Evolutionary conservation across 2,797 vertebrate species (phyloP).

Genomic region (Gouania willdenowi): DNA sequence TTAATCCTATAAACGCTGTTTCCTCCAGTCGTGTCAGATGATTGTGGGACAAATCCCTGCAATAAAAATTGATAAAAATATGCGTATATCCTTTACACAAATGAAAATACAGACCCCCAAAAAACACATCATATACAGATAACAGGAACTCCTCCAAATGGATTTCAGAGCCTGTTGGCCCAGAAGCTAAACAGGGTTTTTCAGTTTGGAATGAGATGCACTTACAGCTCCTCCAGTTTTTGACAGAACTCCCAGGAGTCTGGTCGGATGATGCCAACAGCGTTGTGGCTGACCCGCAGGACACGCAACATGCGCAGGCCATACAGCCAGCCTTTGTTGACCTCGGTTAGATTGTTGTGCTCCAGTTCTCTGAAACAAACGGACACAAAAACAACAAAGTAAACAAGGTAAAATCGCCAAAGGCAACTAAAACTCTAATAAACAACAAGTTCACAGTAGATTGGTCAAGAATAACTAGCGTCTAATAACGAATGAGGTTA

Average conservation of each 20-base stretch:
- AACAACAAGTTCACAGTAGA: no score
- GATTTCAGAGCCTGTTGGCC: slow-evolving; percentile 7
- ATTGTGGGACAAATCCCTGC: slow-evolving; percentile 92
- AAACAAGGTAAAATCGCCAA: no score
- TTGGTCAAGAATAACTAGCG: no score
- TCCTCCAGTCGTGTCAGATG: slow-evolving; percentile 91
- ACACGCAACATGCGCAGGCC: slow-evolving; percentile 87
- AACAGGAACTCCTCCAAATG: slow-evolving; percentile 10
- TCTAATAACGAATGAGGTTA: no score
- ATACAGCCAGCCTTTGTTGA: slow-evolving; percentile 97
- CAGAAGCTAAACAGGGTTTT: slow-evolving; percentile 13
- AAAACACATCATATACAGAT: slow-evolving; percentile 6
- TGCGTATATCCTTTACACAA: neutral
- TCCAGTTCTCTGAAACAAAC: slow-evolving; percentile 83
- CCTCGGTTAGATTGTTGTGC: slow-evolving; percentile 94
- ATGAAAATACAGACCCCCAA: slow-evolving; percentile 3
- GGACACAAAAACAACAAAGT: no score
- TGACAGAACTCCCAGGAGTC: slow-evolving; percentile 99
- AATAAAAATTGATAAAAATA: slow-evolving; percentile 14
- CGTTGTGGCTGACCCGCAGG: slow-evolving; percentile 88
- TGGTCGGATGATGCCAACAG: slow-evolving; percentile 85
- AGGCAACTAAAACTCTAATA: no score
- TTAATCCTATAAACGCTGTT: slow-evolving; percentile 87
- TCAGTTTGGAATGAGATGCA: slow-evolving; percentile 43
- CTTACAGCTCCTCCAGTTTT: slow-evolving; percentile 93